Evolutionary conservation across 2,113 vertebrate genomes (phyloP).

Genomic region (Agapornis roseicollis): DNA sequence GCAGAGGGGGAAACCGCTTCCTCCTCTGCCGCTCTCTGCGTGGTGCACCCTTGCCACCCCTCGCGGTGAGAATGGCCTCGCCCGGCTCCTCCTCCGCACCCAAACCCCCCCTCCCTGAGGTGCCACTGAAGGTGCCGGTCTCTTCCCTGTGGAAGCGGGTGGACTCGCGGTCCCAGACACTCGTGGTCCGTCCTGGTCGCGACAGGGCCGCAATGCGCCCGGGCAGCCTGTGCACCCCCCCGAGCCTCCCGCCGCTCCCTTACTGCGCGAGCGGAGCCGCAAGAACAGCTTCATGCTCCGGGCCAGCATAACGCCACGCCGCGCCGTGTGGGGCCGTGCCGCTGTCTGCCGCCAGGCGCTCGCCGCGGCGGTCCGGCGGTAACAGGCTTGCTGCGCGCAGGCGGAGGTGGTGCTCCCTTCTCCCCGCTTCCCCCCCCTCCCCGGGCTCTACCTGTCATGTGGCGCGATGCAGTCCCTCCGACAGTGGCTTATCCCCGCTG

Average conservation of each 20-base stretch:
- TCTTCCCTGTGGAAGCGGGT: fast-evolving
- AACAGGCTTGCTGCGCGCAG: not conserved
- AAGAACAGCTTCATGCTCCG: not conserved
- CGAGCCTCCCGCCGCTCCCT: not conserved
- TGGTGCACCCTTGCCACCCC: fast-evolving
- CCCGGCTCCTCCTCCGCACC: not conserved
- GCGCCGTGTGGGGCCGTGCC: not conserved
- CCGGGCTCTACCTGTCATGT: not conserved
- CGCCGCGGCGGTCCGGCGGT: not conserved
- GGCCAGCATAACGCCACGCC: not conserved
- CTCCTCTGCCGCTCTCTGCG: fast-evolving
- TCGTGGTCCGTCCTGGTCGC: fast-evolving
- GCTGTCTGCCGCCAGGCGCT: not conserved
- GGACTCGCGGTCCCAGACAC: fast-evolving
- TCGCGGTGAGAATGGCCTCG: not conserved
- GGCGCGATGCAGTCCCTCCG: not conserved
- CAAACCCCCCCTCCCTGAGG: fast-evolving
- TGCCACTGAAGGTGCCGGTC: fast-evolving
- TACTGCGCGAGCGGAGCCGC: not conserved
- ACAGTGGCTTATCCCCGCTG: no score
- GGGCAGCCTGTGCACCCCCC: fast-evolving
- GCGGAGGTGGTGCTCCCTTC: not conserved
- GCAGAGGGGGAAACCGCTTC: not conserved
- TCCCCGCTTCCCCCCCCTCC: no score
- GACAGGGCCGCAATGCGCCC: no score